phyloP scores from a whole-genome alignment of 2,797 vertebrate species.

The Crenuchus spilurus region DNA sequence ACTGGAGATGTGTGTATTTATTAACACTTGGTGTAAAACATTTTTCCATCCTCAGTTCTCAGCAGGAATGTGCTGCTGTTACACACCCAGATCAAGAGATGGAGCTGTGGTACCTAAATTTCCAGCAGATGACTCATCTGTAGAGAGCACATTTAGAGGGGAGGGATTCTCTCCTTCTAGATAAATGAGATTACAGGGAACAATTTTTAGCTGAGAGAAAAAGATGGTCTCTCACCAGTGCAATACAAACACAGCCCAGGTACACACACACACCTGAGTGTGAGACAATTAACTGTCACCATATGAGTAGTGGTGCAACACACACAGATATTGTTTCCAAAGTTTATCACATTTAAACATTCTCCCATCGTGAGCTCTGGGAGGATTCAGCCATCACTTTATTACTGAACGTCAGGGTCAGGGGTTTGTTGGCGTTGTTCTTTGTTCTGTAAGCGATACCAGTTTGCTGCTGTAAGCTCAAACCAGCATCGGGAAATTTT shows the following conservation, averaged over 20 bases:
- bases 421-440: not conserved
- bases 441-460: not conserved
- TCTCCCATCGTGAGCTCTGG: too few species aligned
- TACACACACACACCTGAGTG: not conserved
- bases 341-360: not conserved
- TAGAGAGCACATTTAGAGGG: slow-evolving; percentile 14
- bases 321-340: not conserved
- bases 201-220: slow-evolving; percentile 42
- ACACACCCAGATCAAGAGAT: slow-evolving; percentile 57
- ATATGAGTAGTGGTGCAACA: not conserved
- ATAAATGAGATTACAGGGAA: slow-evolving; percentile 64
- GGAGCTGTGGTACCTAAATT: slow-evolving; percentile 69
- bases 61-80: too few species aligned
- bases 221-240: not conserved
- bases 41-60: not conserved
- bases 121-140: slow-evolving; percentile 28
- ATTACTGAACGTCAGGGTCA: not conserved
- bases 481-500: not conserved
- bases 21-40: too few species aligned
- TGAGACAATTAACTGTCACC: not conserved
- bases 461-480: slow-evolving; percentile 6
- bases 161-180: slow-evolving; percentile 42
- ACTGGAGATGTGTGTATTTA: too few species aligned
- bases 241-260: not conserved
- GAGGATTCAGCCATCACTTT: too few species aligned